A percentile compares a stretch with the other conserved stretches of the same genome.
These are phyloP conservation scores for Habropoda laboriosa DNA, from an alignment of 1,140 invertebrate genomes.

Conservation along the genomic window DNA sequence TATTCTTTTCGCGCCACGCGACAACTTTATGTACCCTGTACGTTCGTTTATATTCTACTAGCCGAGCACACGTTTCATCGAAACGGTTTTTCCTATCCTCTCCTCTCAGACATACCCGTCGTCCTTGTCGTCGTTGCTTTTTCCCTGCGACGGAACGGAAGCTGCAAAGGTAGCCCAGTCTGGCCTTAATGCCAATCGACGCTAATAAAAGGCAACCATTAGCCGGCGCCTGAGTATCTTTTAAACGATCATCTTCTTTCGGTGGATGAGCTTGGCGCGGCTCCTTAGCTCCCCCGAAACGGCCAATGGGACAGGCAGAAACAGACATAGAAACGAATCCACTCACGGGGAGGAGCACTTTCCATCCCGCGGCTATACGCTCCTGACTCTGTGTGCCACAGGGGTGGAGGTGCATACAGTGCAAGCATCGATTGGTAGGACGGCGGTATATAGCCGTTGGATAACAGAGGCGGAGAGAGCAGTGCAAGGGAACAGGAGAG, in stretches of 20 bases:
- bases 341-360: slow-evolving; percentile 40
- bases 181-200: slow-evolving; percentile 44
- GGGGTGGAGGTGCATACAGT: slow-evolving; percentile 57
- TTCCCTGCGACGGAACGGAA: not conserved
- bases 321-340: slow-evolving; percentile 43
- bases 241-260: slow-evolving; percentile 50
- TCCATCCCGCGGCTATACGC: slow-evolving; percentile 48
- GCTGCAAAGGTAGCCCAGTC: not conserved
- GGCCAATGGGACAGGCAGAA: not conserved
- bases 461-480: slow-evolving; percentile 56
- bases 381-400: slow-evolving; percentile 12
- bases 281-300: slow-evolving; percentile 34
- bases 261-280: slow-evolving; percentile 19
- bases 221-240: slow-evolving; percentile 48
- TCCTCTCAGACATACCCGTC: too few species aligned
- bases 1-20: not conserved
- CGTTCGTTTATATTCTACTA: not conserved
- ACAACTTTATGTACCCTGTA: not conserved
- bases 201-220: slow-evolving; percentile 51
- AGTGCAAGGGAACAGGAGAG: slow-evolving; percentile 49
- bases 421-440: slow-evolving; percentile 64
- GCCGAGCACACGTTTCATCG: too few species aligned
- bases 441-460: slow-evolving; percentile 66
- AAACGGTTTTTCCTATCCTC: too few species aligned
- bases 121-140: not conserved